Evolutionary conservation across 2,113 vertebrate genomes (phyloP), one percentile per base, ranked within the genome.

Genomic region (Tapirus terrestris): DNA sequence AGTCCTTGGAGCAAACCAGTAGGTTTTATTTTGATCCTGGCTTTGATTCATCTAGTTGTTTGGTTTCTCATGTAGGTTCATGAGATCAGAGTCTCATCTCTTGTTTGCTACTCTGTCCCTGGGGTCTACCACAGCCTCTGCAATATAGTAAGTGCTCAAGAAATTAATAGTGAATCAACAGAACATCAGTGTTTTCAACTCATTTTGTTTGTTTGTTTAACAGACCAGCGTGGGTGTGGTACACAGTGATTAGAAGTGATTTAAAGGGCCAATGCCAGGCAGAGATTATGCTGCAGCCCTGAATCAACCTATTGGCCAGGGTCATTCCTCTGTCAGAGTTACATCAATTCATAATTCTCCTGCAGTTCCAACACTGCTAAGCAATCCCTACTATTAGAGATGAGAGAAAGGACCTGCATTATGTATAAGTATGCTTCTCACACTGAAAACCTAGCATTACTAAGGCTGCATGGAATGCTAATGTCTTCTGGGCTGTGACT

Each of bases 401-500:
- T 39, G 36, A 87, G 31, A 84, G 33, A 58, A 87, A 58, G 1
- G 45, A 61, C 2, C n/a, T 90, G 33, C 12, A 31, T 58, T 76
- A 43, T 29, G 11, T 80, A 5, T 89, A 84, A 94, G 82, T 96
- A 60, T 91, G 70, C 36, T 23, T 65, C 96, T 89, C 75, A 72
- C 63, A 67, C 11, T 16, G 63, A 89, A 97, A 94, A 51, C 3
- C 63, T 36, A 14, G 43, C 92, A 96, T 92, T 48, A 11, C 36
- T 96, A 68, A 81, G 60, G 31, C 23, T 96, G 6, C 31, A 83
- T 70, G 72, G 89, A 96, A 96, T 97, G 86, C 39, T 83, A 2
- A 84, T 95, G 21, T 80, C 91, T 93, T 94, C 79, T 89, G 73
- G 68, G 67, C 36, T 81, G 21, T 87, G 48, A 17, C 1, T 75